Base-by-base conservation (phyloP, 2,113 vertebrate species). In the Sceloporus undulatus region DNA sequence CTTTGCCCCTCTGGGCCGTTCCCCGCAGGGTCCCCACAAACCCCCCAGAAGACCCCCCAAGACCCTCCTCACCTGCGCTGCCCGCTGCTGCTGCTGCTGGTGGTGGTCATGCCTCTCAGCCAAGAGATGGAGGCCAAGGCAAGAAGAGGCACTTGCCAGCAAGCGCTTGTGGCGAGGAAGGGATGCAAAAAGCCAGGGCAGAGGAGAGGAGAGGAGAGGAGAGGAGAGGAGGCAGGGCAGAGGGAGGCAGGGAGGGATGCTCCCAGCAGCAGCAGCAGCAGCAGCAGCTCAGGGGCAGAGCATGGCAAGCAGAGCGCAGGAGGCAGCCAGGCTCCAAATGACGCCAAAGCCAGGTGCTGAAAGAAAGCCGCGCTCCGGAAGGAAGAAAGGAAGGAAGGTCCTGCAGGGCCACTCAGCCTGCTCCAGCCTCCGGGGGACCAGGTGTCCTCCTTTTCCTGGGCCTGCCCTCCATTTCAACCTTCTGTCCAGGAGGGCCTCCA, bases 61-160 rank as follows among this genome's bases (percentile, higher is more conserved):
- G 16, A 13, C 62, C 62, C 62, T 19, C 82, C 93, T 90, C 78
- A 92, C 90, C 93, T 91, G 91, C 84, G 75, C 68, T 73, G 78
- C 84, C 29, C 82, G 34, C 34, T 34, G 34, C 34, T 34, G 34
- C 34, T 34, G 34, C 34, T 34, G 34, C 34, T 34, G 34, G 34
- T 34, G 34, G 74, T 25, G 73, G 66, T 91, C 91, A 91, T 91
- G 59, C 68, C 82, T 11, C 11, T 18, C 13, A 18, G 59, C 13
- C 10, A 62, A 62, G 59, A 13, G 59, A 62, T 16, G 68, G 42
- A n/a, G 71, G 85, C 76, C 13, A 65, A 48, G 1, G 65, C 38
- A 79, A 1, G 66, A 42, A 1, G 68, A 56, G 14, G 74, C 74
- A 23, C 62, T 4, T 18, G 40, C n/a, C 38, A 9, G 29, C 23